Conservation (phyloP, 2,888 invertebrate genomes). For the Drosophila neotestacea region DNA sequence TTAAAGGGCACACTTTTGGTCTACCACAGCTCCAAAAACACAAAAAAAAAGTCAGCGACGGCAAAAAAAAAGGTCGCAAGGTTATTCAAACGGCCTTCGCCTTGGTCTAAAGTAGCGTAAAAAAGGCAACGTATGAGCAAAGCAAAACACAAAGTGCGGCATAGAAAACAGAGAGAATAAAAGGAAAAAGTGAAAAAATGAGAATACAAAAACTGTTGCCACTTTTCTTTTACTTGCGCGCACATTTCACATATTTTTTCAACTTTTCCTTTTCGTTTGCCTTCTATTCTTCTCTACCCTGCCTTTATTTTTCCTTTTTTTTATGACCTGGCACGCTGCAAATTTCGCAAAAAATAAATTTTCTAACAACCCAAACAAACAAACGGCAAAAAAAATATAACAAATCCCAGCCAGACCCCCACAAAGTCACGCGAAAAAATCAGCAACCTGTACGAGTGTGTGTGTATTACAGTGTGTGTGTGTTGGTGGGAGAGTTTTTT, state of each 20-base stretch:
- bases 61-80: conserved; percentile 80
- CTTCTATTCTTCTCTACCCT: conserved; percentile 22
- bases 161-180: conserved; percentile 44
- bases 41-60: conserved; percentile 31
- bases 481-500: conserved; percentile 40
- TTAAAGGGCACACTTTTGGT: conserved; percentile 69
- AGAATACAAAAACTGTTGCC: conserved; percentile 68
- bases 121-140: conserved; percentile 58
- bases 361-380: conserved; percentile 81
- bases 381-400: conserved; percentile 68
- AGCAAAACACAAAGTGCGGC: conserved; percentile 74
- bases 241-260: conserved; percentile 73
- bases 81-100: conserved; percentile 83
- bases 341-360: conserved; percentile 78
- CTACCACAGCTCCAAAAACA: conserved; percentile 55
- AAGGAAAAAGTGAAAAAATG: conserved; percentile 14
- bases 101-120: conserved; percentile 60
- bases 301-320: conserved; percentile 37
- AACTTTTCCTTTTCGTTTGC: conserved; percentile 60
- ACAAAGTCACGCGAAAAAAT: conserved; percentile 75
- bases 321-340: conserved; percentile 36
- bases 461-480: conserved; percentile 26
- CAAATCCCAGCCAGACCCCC: conserved; percentile 66
- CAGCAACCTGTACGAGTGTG: conserved; percentile 42
- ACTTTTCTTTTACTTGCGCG: conserved; percentile 80